Conservation (phyloP, 2,113 vertebrate species). For the Actenoides lindsayi region DNA sequence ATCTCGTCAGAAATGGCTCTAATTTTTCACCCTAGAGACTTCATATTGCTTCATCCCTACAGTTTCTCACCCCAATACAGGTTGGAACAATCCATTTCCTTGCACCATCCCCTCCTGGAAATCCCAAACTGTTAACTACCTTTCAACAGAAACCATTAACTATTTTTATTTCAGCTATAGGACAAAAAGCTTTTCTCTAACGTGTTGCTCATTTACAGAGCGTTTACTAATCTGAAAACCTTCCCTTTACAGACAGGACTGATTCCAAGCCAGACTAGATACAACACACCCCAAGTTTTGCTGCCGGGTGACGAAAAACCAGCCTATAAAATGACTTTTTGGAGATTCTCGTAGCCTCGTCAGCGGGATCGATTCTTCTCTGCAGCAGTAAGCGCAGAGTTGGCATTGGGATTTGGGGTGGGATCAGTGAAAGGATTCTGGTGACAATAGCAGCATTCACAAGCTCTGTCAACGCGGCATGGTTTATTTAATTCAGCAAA, state of each 20-base stretch:
- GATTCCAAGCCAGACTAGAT: neutral
- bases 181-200: neutral
- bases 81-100: neutral
- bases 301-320: neutral
- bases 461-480: slow-evolving; percentile 4
- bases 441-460: slow-evolving; percentile 59
- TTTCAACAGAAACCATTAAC: neutral
- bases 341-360: neutral
- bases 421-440: neutral
- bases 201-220: neutral
- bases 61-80: neutral
- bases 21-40: neutral
- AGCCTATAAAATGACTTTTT: neutral
- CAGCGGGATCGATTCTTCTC: neutral
- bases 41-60: neutral
- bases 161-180: neutral
- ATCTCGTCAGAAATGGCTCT: neutral
- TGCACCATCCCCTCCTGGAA: neutral
- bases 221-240: neutral
- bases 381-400: neutral
- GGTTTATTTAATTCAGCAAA: slow-evolving; percentile 67
- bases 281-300: neutral
- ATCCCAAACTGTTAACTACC: neutral
- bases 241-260: neutral
- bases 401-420: slow-evolving; percentile 5